These are phyloP conservation scores for Gorsachius magnificus DNA, from an alignment of 2,797 vertebrate species.

Conservation along the genomic window DNA sequence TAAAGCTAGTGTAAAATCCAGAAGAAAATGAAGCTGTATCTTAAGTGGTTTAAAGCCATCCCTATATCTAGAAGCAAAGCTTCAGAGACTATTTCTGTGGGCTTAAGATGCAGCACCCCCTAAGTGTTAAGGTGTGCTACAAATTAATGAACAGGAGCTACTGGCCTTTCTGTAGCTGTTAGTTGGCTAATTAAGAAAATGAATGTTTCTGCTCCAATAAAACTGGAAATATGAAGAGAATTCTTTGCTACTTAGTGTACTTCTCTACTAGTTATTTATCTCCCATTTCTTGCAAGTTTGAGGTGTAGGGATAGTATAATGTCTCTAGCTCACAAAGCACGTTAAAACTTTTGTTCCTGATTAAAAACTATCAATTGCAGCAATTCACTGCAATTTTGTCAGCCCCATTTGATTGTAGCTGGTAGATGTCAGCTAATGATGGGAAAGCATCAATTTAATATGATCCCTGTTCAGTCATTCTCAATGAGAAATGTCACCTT, in stretches of 20 bases:
- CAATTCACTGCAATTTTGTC: neutral
- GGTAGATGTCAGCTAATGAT: neutral
- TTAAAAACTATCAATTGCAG: neutral
- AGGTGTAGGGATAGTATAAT: neutral
- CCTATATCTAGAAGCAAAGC: neutral
- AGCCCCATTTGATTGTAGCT: neutral
- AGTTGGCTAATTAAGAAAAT: neutral
- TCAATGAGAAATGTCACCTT: neutral
- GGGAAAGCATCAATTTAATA: neutral
- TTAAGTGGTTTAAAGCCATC: neutral
- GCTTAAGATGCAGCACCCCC: neutral
- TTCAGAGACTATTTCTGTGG: neutral
- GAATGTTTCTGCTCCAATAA: neutral
- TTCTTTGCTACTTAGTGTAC: neutral
- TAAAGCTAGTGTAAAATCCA: neutral
- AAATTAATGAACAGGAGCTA: neutral
- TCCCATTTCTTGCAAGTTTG: neutral
- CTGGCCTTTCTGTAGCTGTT: neutral
- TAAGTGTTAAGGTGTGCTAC: neutral
- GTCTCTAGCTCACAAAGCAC: neutral
- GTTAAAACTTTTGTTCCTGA: neutral
- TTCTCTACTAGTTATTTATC: neutral
- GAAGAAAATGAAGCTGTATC: neutral
- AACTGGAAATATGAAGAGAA: neutral
- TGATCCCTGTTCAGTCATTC: neutral